Evolutionary conservation across 2,797 vertebrate species (phyloP).

Genomic region (Tamandua tetradactyla): DNA sequence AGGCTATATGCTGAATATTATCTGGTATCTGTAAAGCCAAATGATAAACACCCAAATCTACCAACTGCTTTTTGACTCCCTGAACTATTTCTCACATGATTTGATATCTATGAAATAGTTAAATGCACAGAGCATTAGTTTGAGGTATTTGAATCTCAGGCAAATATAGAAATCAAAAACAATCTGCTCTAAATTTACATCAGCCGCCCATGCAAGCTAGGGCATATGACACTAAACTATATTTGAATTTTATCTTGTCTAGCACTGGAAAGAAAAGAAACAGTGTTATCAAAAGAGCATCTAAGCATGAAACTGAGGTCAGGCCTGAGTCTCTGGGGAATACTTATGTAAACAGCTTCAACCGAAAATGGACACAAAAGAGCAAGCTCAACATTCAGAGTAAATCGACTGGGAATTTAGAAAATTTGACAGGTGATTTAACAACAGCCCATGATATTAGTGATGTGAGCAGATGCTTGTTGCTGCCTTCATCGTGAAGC

Average conservation of each 20-base stretch:
- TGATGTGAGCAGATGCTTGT: slow-evolving; percentile 13
- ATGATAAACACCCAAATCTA: not conserved
- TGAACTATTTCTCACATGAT: not conserved
- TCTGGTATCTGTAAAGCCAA: not conserved
- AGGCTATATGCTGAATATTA: not conserved
- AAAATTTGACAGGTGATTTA: slow-evolving; percentile 78
- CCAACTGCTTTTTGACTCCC: not conserved
- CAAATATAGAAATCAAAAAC: not conserved
- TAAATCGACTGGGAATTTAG: slow-evolving; percentile 75
- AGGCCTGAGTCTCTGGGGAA: slow-evolving; percentile 53
- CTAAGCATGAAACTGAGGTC: slow-evolving; percentile 62
- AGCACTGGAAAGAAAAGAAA: not conserved
- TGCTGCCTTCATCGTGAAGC: slow-evolving; percentile 12
- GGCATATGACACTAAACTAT: not conserved
- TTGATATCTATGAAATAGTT: not conserved
- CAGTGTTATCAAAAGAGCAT: slow-evolving; percentile 42
- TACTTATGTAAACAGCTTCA: slow-evolving; percentile 63
- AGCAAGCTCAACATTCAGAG: slow-evolving; percentile 49
- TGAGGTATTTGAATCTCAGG: slow-evolving; percentile 15
- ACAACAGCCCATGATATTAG: slow-evolving; percentile 65
- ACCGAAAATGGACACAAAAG: slow-evolving; percentile 55
- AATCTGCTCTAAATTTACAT: not conserved
- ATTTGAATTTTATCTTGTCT: slow-evolving; percentile 60
- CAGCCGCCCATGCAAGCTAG: not conserved
- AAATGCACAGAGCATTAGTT: not conserved